These are phyloP conservation scores for Heliconius ethilla DNA, from an alignment of 2,888 invertebrate species.

Conservation along the genomic window DNA sequence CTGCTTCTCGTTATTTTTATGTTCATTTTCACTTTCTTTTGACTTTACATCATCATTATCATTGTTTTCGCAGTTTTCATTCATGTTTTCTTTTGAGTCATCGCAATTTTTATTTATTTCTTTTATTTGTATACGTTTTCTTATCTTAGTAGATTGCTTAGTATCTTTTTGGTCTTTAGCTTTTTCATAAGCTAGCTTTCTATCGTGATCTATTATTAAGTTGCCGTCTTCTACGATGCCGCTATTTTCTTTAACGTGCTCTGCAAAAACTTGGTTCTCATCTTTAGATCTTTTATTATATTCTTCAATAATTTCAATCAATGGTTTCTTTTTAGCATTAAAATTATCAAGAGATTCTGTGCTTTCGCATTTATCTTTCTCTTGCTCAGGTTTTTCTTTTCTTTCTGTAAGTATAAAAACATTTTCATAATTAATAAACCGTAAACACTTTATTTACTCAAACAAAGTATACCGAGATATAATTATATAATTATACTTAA, in stretches of 20 bases:
- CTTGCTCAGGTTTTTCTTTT: slow-evolving; percentile 47
- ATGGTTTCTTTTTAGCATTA: slow-evolving; percentile 59
- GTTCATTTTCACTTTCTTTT: slow-evolving; percentile 7
- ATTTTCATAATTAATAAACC: too few species aligned
- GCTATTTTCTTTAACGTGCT: slow-evolving; percentile 42
- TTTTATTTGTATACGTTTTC: slow-evolving; percentile 27
- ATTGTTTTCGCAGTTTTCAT: slow-evolving; percentile 4
- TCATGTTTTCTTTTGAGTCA: slow-evolving; percentile 10
- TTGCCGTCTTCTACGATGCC: slow-evolving; percentile 54
- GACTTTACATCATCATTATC: slow-evolving; percentile 23
- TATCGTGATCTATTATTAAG: slow-evolving; percentile 59
- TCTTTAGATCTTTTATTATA: slow-evolving; percentile 48
- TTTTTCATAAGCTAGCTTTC: slow-evolving; percentile 53
- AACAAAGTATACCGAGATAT: too few species aligned
- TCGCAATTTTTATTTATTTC: slow-evolving; percentile 30
- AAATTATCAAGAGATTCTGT: slow-evolving; percentile 19
- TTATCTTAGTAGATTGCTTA: slow-evolving; percentile 1
- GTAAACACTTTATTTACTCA: too few species aligned
- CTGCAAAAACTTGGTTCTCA: slow-evolving; percentile 37
- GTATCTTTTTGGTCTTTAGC: slow-evolving; percentile 8
- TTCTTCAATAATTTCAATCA: slow-evolving; percentile 65
- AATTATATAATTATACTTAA: background rate
- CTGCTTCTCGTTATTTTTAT: background rate
- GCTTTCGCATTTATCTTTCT: slow-evolving; percentile 47
- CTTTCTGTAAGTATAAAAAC: slow-evolving; percentile 47